Conservation (phyloP, 2,888 invertebrate genomes). For the Drosophila mimetica region DNA sequence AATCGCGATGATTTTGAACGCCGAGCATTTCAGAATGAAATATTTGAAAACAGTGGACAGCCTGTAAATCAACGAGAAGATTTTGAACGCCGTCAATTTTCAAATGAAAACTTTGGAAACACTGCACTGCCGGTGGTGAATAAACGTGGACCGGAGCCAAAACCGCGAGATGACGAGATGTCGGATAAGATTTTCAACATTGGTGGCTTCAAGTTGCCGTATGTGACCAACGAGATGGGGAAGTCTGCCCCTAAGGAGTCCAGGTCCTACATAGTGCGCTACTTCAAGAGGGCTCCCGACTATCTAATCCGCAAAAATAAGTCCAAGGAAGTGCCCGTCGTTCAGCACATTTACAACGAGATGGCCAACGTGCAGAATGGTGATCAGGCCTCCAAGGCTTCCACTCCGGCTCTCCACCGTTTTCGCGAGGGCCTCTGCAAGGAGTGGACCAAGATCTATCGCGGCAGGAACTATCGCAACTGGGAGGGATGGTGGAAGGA, state of each 20-base stretch:
- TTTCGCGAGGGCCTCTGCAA: constrained; percentile 1
- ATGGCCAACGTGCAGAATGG: too few species aligned
- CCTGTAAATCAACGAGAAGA: too few species aligned
- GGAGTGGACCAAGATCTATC: constrained; percentile 33
- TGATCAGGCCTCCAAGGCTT: too few species aligned
- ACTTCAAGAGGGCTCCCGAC: constrained; percentile 19
- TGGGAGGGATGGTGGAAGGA: constrained; percentile 62
- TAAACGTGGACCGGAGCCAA: neutral
- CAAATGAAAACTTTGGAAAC: neutral
- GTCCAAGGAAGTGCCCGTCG: fast-evolving
- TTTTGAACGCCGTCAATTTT: neutral
- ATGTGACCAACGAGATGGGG: neutral
- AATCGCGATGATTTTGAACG: too few species aligned
- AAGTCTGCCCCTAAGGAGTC: constrained; percentile 37
- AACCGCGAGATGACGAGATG: neutral
- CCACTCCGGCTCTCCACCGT: neutral
- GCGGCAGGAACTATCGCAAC: constrained; percentile 15
- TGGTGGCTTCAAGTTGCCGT: constrained; percentile 34
- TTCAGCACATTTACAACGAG: neutral
- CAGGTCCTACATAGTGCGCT: constrained; percentile 37
- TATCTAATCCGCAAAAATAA: neutral
- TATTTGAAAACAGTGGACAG: too few species aligned
- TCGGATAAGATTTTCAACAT: constrained; percentile 23
- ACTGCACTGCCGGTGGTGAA: neutral
- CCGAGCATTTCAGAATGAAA: too few species aligned